These are phyloP conservation scores for Sphecodes monilicornis DNA, from an alignment of 2,888 invertebrate genomes.

Conservation along the genomic window DNA sequence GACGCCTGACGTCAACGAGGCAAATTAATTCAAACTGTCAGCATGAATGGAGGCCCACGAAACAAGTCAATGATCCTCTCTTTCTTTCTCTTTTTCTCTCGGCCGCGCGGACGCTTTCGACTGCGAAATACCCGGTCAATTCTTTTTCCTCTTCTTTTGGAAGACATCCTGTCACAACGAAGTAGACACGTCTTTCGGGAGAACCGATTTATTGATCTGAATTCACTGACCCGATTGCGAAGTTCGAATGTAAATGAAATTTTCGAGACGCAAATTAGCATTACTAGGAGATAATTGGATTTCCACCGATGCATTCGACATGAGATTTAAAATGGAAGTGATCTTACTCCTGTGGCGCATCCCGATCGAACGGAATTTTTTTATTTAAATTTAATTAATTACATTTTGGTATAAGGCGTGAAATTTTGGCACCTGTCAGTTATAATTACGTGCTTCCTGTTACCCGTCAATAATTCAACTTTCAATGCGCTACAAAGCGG, in stretches of 20 bases:
- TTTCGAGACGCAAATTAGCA: neutral
- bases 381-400: neutral
- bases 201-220: slow-evolving; percentile 10
- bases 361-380: neutral
- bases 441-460: neutral
- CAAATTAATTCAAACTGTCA: slow-evolving; percentile 60
- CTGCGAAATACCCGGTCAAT: neutral
- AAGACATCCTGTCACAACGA: neutral
- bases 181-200: neutral
- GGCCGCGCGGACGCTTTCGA: neutral
- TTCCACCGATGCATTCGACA: neutral
- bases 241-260: neutral
- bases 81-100: neutral
- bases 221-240: neutral
- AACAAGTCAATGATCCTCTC: slow-evolving; percentile 36
- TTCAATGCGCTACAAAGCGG: neutral
- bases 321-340: slow-evolving; percentile 1
- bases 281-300: neutral
- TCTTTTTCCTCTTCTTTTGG: neutral
- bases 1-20: slow-evolving; percentile 18
- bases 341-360: neutral
- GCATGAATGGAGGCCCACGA: slow-evolving; percentile 57
- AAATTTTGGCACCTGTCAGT: neutral
- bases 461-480: neutral
- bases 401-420: neutral